phyloP scores from a whole-genome alignment of 2,888 invertebrate species.

The Agrochola circellaris region DNA sequence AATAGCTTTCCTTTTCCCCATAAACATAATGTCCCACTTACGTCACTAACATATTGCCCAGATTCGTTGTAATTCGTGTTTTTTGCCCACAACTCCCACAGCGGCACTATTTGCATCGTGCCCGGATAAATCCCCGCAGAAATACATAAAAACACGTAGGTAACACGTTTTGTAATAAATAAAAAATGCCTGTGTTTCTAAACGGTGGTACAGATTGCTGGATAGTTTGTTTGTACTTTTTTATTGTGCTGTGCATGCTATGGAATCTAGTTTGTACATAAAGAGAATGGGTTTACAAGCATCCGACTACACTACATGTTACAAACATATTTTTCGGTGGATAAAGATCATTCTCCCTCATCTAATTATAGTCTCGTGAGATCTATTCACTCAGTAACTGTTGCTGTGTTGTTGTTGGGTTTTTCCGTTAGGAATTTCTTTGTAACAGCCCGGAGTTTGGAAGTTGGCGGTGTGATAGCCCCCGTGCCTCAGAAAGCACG shows the following conservation, averaged over 20 bases:
- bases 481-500: too few species aligned
- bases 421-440: too few species aligned
- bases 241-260: constrained; percentile 20
- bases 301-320: not conserved
- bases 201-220: constrained; percentile 26
- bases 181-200: constrained; percentile 49
- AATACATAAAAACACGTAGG: constrained; percentile 54
- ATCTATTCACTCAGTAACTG: not conserved
- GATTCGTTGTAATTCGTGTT: constrained; percentile 47
- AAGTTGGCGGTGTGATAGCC: too few species aligned
- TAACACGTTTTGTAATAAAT: constrained; percentile 52
- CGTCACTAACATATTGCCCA: constrained; percentile 44
- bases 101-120: constrained; percentile 45
- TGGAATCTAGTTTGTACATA: not conserved
- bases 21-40: constrained; percentile 47
- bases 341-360: not conserved
- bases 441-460: too few species aligned
- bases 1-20: constrained; percentile 32
- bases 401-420: too few species aligned
- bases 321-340: not conserved
- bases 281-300: not conserved
- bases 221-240: constrained; percentile 21
- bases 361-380: not conserved
- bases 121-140: constrained; percentile 47
- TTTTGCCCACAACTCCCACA: constrained; percentile 39